Evolutionary conservation across 2,888 invertebrate species (phyloP).

Genomic region (Scaptomyza reducta): DNA sequence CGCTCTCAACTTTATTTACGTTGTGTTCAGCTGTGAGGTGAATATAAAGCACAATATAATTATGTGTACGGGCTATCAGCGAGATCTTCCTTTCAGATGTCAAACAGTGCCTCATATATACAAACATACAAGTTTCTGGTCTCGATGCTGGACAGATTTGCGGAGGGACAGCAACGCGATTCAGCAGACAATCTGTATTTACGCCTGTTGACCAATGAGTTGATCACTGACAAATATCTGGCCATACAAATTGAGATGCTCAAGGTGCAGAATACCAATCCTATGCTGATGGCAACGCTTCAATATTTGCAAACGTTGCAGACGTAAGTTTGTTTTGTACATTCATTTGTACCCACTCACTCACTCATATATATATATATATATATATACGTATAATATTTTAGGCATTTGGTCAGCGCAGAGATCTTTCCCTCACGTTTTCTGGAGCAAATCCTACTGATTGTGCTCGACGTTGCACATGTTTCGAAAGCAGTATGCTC

Average conservation of each 20-base stretch:
- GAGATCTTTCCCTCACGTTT: constrained; percentile 59
- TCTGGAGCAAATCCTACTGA: constrained; percentile 49
- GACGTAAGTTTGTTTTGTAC: constrained; percentile 21
- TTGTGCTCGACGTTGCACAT: constrained; percentile 33
- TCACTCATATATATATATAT: constrained; percentile 1
- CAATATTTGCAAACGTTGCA: constrained; percentile 57
- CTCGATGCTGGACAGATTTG: constrained; percentile 39
- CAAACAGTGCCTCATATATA: constrained; percentile 18
- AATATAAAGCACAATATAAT: not conserved
- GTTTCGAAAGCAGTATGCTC: constrained; percentile 7
- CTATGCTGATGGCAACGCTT: constrained; percentile 38
- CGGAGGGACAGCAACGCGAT: constrained; percentile 26
- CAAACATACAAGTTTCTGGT: constrained; percentile 47
- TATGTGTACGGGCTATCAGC: not conserved
- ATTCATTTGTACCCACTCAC: not conserved
- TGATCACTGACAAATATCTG: constrained; percentile 46
- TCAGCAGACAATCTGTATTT: constrained; percentile 31
- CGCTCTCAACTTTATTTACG: constrained; percentile 48
- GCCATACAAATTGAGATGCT: constrained; percentile 47
- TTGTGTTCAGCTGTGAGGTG: constrained; percentile 39
- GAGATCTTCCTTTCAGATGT: constrained; percentile 30
- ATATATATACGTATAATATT: no score
- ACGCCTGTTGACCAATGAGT: constrained; percentile 58
- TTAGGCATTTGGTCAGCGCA: constrained; percentile 53
- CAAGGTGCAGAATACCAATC: constrained; percentile 16